These are phyloP conservation scores for Atherinosoma microstoma DNA, from an alignment of 2,797 vertebrate genomes.

Conservation along the genomic window DNA sequence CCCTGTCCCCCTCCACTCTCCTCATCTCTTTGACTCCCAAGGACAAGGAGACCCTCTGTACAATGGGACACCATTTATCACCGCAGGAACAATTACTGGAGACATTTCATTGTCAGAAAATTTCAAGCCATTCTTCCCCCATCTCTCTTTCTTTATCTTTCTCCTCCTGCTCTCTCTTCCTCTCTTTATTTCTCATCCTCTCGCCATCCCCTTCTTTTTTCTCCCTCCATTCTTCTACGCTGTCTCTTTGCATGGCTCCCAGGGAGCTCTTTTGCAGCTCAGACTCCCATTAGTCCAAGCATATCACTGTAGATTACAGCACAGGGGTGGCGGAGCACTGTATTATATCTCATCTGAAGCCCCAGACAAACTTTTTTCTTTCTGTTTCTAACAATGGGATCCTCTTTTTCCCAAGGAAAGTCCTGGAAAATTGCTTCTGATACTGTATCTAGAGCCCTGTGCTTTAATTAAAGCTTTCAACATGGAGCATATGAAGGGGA, in stretches of 20 bases:
- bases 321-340: constrained; percentile 49
- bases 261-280: constrained; percentile 77
- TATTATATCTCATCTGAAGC: constrained; percentile 77
- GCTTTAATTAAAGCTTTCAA: constrained; percentile 81
- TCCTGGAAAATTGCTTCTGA: constrained; percentile 78
- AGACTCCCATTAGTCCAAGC: constrained; percentile 76
- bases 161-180: constrained; percentile 30
- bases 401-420: constrained; percentile 62
- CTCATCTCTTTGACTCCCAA: constrained; percentile 77
- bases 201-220: constrained; percentile 29
- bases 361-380: constrained; percentile 64
- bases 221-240: constrained; percentile 10
- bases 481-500: constrained; percentile 36
- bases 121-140: constrained; percentile 73
- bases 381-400: constrained; percentile 74
- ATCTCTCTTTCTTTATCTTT: constrained; percentile 68
- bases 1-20: constrained; percentile 55
- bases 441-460: constrained; percentile 70
- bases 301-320: constrained; percentile 76
- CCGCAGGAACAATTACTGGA: constrained; percentile 82
- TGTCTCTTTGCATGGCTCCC: constrained; percentile 67
- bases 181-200: constrained; percentile 45
- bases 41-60: constrained; percentile 79
- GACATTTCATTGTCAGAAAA: constrained; percentile 83
- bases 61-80: constrained; percentile 82